phyloP scores from a whole-genome alignment of 2,888 invertebrate genomes.

The Synanthedon myopaeformis region DNA sequence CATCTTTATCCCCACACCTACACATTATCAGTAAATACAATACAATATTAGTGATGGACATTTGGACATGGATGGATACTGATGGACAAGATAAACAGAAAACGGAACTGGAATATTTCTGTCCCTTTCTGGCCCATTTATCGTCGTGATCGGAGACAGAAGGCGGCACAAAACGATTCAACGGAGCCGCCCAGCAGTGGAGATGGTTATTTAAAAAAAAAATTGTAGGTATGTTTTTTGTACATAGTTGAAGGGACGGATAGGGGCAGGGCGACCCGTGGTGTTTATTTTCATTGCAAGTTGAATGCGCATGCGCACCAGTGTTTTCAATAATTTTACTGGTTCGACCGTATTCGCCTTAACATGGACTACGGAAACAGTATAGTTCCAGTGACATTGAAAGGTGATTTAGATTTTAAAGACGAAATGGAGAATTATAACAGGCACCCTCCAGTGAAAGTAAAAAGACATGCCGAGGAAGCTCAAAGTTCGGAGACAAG shows the following conservation, averaged over 20 bases:
- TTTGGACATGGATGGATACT: no score
- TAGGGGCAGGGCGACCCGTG: slow-evolving; percentile 40
- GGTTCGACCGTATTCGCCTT: slow-evolving; percentile 9
- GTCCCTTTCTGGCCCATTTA: slow-evolving; percentile 35
- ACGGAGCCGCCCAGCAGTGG: slow-evolving; percentile 33
- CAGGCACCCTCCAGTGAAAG: slow-evolving; percentile 44
- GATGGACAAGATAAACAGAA: no score
- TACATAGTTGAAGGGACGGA: slow-evolving; percentile 65
- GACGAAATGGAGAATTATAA: slow-evolving; percentile 56
- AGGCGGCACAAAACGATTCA: slow-evolving; percentile 38
- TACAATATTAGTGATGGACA: no score
- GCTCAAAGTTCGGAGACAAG: slow-evolving; percentile 49
- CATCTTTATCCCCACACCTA: no score
- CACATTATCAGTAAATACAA: slow-evolving; percentile 12
- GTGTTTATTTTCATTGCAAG: slow-evolving; percentile 1
- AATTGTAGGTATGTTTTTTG: no score
- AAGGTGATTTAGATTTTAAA: slow-evolving; percentile 48
- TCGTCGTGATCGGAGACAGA: slow-evolving; percentile 21
- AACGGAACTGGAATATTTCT: slow-evolving; percentile 19
- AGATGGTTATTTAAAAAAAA: slow-evolving; percentile 54
- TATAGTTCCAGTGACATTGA: slow-evolving; percentile 47
- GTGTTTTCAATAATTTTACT: slow-evolving; percentile 14
- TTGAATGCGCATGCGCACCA: slow-evolving; percentile 20
- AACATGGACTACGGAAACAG: slow-evolving; percentile 53
- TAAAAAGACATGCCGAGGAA: slow-evolving; percentile 33